Evolutionary conservation across 2,113 vertebrate species (phyloP).

Genomic region (Python bivittatus): DNA sequence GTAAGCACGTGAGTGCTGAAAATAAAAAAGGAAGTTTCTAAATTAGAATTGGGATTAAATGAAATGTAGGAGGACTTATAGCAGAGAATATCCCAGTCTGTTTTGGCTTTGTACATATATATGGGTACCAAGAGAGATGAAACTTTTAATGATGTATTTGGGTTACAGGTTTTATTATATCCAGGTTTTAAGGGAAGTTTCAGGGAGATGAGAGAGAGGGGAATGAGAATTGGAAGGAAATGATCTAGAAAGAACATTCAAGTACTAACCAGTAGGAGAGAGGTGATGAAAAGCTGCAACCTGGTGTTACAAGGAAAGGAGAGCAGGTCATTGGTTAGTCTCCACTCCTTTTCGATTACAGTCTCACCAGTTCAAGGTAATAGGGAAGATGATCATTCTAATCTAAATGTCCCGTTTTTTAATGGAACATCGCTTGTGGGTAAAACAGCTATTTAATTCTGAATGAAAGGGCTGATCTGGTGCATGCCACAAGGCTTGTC

Average conservation of each 20-base stretch:
- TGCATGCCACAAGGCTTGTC: background rate
- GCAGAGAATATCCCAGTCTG: background rate
- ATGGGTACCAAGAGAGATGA: background rate
- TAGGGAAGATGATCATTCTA: background rate
- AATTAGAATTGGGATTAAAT: background rate
- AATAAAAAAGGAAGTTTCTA: background rate
- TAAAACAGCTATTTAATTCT: background rate
- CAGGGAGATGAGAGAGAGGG: background rate
- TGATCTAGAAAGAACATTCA: background rate
- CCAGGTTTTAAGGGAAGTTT: background rate
- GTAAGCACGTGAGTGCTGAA: background rate
- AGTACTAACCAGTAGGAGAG: background rate
- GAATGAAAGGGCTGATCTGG: background rate
- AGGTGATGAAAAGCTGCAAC: background rate
- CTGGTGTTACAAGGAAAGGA: background rate
- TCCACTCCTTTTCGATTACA: background rate
- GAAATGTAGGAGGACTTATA: background rate
- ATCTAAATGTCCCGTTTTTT: background rate
- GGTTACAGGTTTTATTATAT: background rate
- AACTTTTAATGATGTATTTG: background rate
- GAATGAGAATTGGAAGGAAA: background rate
- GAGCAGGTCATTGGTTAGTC: background rate
- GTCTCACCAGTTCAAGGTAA: background rate
- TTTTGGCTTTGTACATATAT: background rate
- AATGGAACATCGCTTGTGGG: background rate